A percentile compares a stretch with the other conserved stretches of the same genome.
phyloP scores from a whole-genome alignment of 2,113 vertebrate species.

The Atherinomorus stipes region DNA sequence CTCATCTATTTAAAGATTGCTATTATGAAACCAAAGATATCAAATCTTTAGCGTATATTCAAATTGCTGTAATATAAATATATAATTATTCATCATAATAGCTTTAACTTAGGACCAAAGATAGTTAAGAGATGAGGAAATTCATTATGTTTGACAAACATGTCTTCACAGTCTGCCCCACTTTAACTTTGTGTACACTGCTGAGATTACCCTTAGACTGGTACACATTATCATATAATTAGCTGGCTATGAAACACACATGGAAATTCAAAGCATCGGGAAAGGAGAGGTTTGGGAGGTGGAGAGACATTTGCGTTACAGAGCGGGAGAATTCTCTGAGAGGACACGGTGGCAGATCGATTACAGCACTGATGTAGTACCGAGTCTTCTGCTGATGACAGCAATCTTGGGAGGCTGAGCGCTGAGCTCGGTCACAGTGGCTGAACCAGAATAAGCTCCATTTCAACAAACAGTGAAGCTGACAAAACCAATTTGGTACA shows the following conservation, averaged over 20 bases:
- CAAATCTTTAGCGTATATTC: background rate
- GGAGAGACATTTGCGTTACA: slow-evolving; percentile 8
- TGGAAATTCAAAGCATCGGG: slow-evolving; percentile 1
- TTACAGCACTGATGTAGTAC: slow-evolving; percentile 66
- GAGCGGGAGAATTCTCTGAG: slow-evolving; percentile 26
- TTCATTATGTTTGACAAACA: slow-evolving; percentile 5
- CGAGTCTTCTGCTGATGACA: slow-evolving; percentile 72
- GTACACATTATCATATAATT: slow-evolving; percentile 53
- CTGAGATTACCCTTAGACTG: slow-evolving; percentile 53
- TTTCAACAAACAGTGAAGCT: slow-evolving; percentile 15
- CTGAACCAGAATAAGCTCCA: slow-evolving; percentile 46
- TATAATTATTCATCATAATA: background rate
- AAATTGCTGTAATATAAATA: background rate
- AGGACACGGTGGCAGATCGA: slow-evolving; percentile 64
- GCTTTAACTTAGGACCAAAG: background rate
- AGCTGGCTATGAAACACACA: slow-evolving; percentile 54
- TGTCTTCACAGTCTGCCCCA: slow-evolving; percentile 11
- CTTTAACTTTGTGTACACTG: slow-evolving; percentile 25
- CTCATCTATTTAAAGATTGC: background rate
- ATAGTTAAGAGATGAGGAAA: slow-evolving; percentile 8
- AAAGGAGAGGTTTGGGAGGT: slow-evolving; percentile 4
- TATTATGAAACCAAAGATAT: background rate
- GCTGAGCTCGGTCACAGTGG: slow-evolving; percentile 46
- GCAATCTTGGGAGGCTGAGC: slow-evolving; percentile 59
- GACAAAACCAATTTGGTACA: slow-evolving; percentile 34